These are phyloP conservation scores for Vireo altiloquus DNA, from an alignment of 2,113 vertebrate genomes.

Conservation along the genomic window DNA sequence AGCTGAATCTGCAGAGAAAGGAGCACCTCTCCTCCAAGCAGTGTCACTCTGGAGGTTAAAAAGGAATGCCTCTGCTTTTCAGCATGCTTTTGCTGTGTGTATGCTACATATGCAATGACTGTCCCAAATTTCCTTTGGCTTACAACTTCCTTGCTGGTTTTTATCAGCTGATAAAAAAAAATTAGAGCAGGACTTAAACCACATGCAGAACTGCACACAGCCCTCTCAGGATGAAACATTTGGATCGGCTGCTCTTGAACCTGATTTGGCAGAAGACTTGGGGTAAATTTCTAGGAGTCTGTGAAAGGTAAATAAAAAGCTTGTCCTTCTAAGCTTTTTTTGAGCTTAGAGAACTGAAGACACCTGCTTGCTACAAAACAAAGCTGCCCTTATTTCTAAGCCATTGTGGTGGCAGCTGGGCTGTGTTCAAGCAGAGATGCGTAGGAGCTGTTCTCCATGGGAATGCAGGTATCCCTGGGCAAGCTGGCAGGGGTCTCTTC, in stretches of 20 bases:
- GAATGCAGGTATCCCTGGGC: not conserved
- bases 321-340: not conserved
- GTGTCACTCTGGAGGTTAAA: not conserved
- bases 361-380: slow-evolving; percentile 6
- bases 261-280: not conserved
- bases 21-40: not conserved
- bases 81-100: not conserved
- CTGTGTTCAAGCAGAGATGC: not conserved
- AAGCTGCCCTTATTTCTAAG: not conserved
- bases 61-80: slow-evolving; percentile 14
- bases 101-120: not conserved
- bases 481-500: not conserved
- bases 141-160: not conserved
- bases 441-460: not conserved
- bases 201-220: not conserved
- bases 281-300: not conserved
- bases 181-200: not conserved
- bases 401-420: not conserved
- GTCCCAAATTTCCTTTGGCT: slow-evolving; percentile 41
- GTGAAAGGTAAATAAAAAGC: not conserved
- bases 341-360: not conserved
- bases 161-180: not conserved
- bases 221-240: not conserved
- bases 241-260: not conserved
- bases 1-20: not conserved